Base-by-base conservation (phyloP, 1,140 invertebrate genomes). In the Uloborus diversus region DNA sequence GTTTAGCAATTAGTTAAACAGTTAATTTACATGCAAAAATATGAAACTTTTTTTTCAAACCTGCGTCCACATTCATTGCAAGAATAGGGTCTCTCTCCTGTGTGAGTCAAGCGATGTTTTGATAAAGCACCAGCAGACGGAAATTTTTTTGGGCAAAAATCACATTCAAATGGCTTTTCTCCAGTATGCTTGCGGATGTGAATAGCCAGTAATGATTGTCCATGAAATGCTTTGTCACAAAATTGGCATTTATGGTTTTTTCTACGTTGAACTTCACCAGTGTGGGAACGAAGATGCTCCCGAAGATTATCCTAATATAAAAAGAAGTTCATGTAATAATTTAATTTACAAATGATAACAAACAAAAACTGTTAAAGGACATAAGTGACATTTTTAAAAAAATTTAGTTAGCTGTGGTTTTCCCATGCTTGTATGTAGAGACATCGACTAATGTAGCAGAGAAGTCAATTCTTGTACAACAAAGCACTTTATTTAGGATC, bases 61-160 rank as follows among this genome's bases (percentile, higher is more conserved):
- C 49, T 51, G 4, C 66, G 33, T 7, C 75, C 69, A 76, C 81
- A 85, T 35, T 84, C 70, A 66, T 71, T 33, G 59, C 82, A 85
- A 37, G 92, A 89, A 84, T 93, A 95, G 0, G 94, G 94, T 42
- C 93, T 92, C 85, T 94, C 93, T 75, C 93, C 93, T 2, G 93
- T 94, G 84, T 95, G 93, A 85, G 92, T 92, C 32, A 93, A 89
- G 42, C 91, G 87, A 86, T 95, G 94, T 82, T 94, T 93, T 83
- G 93, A 93, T 82, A 94, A 88, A 17, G 92, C 92, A 33, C 91
- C 89, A 82, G 89, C 89, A 1, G 92, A 91, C 5, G 91, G 89
- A 85, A 94, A 93, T 53, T 86, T 85, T 84, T 92, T 92, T 1
- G 88, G 85, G 83, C 92, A 92, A 80, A 92, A 85, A 85, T 93